These are phyloP conservation scores for Orthosia gracilis DNA, from an alignment of 2,888 invertebrate species.

Conservation along the genomic window DNA sequence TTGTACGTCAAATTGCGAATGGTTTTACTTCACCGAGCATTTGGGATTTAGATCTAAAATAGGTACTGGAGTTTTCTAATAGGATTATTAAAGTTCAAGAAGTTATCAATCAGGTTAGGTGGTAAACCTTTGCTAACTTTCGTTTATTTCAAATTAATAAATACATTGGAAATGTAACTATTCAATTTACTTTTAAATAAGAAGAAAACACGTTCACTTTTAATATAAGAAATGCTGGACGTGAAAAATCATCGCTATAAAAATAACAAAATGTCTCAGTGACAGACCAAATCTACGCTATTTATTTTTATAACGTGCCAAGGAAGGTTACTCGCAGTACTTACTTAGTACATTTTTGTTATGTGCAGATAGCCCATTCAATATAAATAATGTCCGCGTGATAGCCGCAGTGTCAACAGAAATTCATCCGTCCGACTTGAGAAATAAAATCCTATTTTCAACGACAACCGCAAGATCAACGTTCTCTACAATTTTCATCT, in stretches of 20 bases:
- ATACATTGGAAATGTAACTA: not conserved
- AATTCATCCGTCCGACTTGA: conserved; percentile 46
- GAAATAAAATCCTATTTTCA: conserved; percentile 56
- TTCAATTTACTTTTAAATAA: not conserved
- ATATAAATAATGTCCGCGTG: conserved; percentile 68
- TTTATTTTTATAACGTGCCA: conserved; percentile 69
- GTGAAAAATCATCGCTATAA: conserved; percentile 38
- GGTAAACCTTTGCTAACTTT: not conserved
- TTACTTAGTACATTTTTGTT: conserved; percentile 67
- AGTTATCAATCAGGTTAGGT: conserved; percentile 46
- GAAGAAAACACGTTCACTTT: not conserved
- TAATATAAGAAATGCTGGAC: conserved; percentile 11
- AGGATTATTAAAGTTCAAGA: conserved; percentile 49
- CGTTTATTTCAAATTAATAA: not conserved
- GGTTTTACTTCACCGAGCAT: conserved; percentile 36
- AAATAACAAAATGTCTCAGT: conserved; percentile 61
- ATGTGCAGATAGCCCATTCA: conserved; percentile 66
- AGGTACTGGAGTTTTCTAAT: conserved; percentile 44
- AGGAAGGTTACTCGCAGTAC: conserved; percentile 62
- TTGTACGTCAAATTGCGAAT: conserved; percentile 49
- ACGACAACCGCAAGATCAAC: conserved; percentile 17
- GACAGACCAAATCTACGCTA: conserved; percentile 62
- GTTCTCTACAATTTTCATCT: conserved; percentile 46
- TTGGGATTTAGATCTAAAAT: conserved; percentile 38
- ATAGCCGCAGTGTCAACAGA: conserved; percentile 54